These are phyloP conservation scores for Conger conger DNA, from an alignment of 2,113 vertebrate species.

Conservation along the genomic window DNA sequence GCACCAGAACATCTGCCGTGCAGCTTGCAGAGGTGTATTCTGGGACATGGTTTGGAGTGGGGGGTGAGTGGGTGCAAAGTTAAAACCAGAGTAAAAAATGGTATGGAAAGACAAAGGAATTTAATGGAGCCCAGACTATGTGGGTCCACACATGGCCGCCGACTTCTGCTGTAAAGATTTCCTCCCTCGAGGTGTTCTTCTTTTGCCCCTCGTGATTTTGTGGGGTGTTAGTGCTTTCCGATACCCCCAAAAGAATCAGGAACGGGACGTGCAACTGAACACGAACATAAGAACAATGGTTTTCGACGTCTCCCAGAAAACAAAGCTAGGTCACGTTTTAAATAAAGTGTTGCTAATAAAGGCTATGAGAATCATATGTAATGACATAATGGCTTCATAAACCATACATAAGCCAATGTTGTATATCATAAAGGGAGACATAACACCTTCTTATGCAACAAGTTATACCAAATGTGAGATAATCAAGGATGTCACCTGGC, in stretches of 20 bases:
- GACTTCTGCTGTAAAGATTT: not conserved
- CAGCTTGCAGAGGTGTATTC: slow-evolving; percentile 57
- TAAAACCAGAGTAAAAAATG: slow-evolving; percentile 59
- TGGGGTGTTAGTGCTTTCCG: not conserved
- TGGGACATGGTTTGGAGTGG: slow-evolving; percentile 46
- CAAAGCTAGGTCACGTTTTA: not conserved
- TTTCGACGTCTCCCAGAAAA: not conserved
- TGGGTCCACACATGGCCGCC: not conserved
- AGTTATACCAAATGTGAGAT: too few species aligned
- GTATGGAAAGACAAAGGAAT: slow-evolving; percentile 36
- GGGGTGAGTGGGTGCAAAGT: slow-evolving; percentile 41
- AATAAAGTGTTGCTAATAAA: too few species aligned
- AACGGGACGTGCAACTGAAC: not conserved
- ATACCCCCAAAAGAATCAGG: not conserved
- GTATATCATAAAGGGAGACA: too few species aligned
- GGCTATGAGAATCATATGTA: too few species aligned
- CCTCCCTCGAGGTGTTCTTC: not conserved
- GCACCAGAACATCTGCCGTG: slow-evolving; percentile 56
- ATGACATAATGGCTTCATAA: too few species aligned
- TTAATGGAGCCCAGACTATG: slow-evolving; percentile 35
- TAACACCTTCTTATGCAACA: too few species aligned
- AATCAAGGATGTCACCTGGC: too few species aligned
- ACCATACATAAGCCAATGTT: too few species aligned
- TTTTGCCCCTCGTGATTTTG: not conserved
- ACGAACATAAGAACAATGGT: not conserved